phyloP scores from a whole-genome alignment of 1,140 invertebrate species.

The Nebria ingens region DNA sequence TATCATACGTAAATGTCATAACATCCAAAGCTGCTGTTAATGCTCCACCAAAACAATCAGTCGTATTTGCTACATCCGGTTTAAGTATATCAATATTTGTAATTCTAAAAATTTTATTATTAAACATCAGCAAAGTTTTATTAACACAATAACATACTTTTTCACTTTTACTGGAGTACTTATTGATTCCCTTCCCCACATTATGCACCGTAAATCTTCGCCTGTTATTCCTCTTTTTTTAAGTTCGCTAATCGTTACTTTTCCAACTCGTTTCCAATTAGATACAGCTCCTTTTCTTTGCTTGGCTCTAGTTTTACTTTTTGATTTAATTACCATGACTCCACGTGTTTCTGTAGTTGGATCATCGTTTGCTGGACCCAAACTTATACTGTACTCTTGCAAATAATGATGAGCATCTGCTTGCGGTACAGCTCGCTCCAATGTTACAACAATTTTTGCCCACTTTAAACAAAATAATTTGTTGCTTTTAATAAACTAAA shows the following conservation, averaged over 20 bases:
- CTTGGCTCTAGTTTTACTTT: conserved; percentile 89
- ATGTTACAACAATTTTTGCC: conserved; percentile 94
- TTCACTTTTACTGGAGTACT: conserved; percentile 67
- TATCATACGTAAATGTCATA: conserved; percentile 64
- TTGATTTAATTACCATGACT: conserved; percentile 96
- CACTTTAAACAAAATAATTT: conserved; percentile 52
- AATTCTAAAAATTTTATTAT: conserved; percentile 17
- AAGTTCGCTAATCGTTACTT: conserved; percentile 74
- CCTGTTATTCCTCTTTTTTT: conserved; percentile 75
- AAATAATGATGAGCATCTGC: conserved; percentile 82
- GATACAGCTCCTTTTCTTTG: conserved; percentile 91
- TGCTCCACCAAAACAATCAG: conserved; percentile 48
- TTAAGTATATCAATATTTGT: conserved; percentile 28
- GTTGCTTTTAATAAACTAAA: conserved; percentile 1
- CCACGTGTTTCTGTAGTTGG: conserved; percentile 75
- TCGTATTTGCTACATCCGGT: conserved; percentile 31
- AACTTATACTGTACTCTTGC: conserved; percentile 88
- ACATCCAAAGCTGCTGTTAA: conserved; percentile 69
- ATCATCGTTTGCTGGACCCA: conserved; percentile 68
- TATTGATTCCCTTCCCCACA: conserved; percentile 81
- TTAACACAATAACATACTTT: conserved; percentile 19
- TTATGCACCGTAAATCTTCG: conserved; percentile 70
- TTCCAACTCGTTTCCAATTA: conserved; percentile 94
- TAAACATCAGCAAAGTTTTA: conserved; percentile 1
- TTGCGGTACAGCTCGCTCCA: conserved; percentile 86